Conservation (phyloP, 2,113 vertebrate species). For the Leptobrachium ailaonicum region DNA sequence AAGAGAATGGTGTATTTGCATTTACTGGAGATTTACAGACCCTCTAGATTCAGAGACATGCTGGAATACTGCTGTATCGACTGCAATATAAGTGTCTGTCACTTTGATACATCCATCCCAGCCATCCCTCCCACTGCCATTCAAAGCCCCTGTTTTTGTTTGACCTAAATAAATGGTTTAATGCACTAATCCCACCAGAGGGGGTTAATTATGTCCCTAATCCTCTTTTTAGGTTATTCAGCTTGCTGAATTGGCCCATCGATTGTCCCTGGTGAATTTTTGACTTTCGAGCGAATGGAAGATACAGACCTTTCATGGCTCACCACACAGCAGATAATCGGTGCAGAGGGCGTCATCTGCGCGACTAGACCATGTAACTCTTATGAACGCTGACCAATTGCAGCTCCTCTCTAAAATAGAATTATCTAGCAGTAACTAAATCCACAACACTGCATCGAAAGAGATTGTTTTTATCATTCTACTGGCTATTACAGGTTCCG, state of each 20-base stretch:
- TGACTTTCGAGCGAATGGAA: slow-evolving; percentile 70
- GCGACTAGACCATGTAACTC: too few relatives aligned
- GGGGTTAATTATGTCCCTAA: slow-evolving; percentile 69
- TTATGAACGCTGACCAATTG: too few relatives aligned
- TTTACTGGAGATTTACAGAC: slow-evolving; percentile 9
- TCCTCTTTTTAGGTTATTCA: slow-evolving; percentile 72
- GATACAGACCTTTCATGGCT: neutral
- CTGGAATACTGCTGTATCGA: neutral
- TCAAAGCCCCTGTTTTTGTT: slow-evolving; percentile 72
- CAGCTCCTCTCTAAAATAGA: too few relatives aligned
- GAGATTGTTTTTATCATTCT: too few relatives aligned
- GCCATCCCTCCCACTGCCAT: slow-evolving; percentile 57
- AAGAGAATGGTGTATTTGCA: too few relatives aligned
- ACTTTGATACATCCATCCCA: neutral
- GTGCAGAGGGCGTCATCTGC: too few relatives aligned
- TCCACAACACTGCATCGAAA: too few relatives aligned
- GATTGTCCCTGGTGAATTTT: slow-evolving; percentile 78
- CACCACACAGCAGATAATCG: neutral
- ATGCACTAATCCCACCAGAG: slow-evolving; percentile 72
- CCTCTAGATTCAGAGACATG: neutral
- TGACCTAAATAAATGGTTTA: slow-evolving; percentile 85
- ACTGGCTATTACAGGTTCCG: too few relatives aligned
- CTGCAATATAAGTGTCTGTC: slow-evolving; percentile 43
- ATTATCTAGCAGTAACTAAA: too few relatives aligned
- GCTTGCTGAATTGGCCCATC: slow-evolving; percentile 84